Conservation (phyloP, 2,113 vertebrate genomes). For the Gobius niger region DNA sequence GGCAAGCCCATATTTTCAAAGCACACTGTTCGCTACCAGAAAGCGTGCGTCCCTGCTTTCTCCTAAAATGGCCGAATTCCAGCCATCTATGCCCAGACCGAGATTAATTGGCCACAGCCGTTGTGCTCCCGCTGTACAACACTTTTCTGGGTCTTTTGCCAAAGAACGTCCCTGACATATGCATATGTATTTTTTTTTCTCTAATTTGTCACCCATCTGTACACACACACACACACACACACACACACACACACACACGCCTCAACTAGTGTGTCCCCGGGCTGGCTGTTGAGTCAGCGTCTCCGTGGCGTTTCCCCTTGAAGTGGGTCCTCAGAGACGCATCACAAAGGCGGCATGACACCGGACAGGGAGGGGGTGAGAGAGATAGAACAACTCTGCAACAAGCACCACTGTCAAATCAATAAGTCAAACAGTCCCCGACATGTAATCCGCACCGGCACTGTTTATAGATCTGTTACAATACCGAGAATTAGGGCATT, state of each 20-base stretch:
- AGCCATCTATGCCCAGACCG: conserved; percentile 30
- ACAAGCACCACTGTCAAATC: conserved; percentile 42
- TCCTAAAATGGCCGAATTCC: conserved; percentile 46
- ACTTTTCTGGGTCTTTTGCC: conserved; percentile 27
- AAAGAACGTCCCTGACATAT: conserved; percentile 29
- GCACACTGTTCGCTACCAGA: not conserved
- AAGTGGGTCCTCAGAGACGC: conserved; percentile 37
- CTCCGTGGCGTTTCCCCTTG: conserved; percentile 39
- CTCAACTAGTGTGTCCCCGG: conserved; percentile 42
- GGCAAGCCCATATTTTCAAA: conserved; percentile 10
- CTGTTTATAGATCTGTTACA: conserved; percentile 53
- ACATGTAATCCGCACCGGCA: conserved; percentile 44
- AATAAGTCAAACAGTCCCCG: conserved; percentile 62
- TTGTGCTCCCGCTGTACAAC: conserved; percentile 32
- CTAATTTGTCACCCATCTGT: conserved; percentile 12
- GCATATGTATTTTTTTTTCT: conserved; percentile 5
- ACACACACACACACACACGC: conserved; percentile 8
- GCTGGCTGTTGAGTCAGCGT: conserved; percentile 50
- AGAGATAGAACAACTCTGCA: conserved; percentile 10
- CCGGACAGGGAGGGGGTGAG: conserved; percentile 4
- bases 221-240: conserved; percentile 7
- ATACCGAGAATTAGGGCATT: conserved; percentile 28
- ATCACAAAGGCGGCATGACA: conserved; percentile 31
- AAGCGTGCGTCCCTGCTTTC: conserved; percentile 29
- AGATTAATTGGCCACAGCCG: conserved; percentile 45